Base-by-base conservation (phyloP, 2,888 invertebrate genomes). In the Dermolepida albohirtum region DNA sequence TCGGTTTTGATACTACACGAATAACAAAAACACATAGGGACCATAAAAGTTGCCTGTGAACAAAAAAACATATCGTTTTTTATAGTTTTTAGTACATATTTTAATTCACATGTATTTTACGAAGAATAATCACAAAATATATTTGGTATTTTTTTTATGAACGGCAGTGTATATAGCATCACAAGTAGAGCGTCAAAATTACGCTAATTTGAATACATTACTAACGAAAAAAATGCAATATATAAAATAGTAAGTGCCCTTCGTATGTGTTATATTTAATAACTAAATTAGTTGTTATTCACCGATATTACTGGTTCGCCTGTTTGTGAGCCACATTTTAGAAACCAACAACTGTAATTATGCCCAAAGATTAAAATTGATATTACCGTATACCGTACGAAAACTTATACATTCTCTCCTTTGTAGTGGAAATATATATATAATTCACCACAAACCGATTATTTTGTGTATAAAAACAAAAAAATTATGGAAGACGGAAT, bases 281-380 rank as follows among this genome's bases (percentile, higher is more conserved):
- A 57, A 57, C 57, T 57, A 57, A 57, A 57, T 57, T 57, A 57
- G 57, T 57, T 57, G 57, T 57, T 57, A 57, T 57, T 57, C 57
- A 43, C 43, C 44, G 6, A 43, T 43, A 57, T 57, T 57, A 57
- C 57, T 43, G 27, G n/a, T 57, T 57, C 14, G 57, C 57, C 57
- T 57, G 57, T 43, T 44, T 57, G 43, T 29, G 44, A 44, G 57
- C 57, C 44, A 57, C 57, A 57, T 57, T 57, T 57, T 44, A 57
- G 44, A 43, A 27, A 54, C 54, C 54, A 54, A 54, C 14, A 54
- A 27, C 57, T 57, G 57, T 57, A 57, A 57, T 57, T 57, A 57
- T 44, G 57, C 27, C 27, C 43, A 12, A 27, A 57, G 57, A 57
- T 57, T 57, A 57, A 57, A 57, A 43, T 22, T 27, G 57, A 16